Percentiles rank a stretch among this genome's conserved stretches.
phyloP scores from a whole-genome alignment of 2,113 vertebrate species.

The Axis porcinus region DNA sequence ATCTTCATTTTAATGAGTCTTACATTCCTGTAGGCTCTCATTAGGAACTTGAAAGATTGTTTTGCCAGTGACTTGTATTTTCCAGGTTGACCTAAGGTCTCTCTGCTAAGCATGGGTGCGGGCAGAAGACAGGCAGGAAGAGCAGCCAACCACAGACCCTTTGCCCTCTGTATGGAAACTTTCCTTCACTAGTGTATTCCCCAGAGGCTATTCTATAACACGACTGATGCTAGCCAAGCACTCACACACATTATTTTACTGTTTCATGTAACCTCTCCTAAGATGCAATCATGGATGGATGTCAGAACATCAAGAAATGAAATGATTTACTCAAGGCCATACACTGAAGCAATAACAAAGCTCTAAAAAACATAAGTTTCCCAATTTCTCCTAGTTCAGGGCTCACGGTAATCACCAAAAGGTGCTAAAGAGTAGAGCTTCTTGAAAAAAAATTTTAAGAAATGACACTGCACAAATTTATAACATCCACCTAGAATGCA shows the following conservation, averaged over 20 bases:
- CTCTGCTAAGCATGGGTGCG: not conserved
- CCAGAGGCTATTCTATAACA: not conserved
- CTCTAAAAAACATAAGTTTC: not conserved
- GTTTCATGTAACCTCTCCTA: not conserved
- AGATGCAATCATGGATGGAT: not conserved
- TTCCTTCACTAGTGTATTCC: not conserved
- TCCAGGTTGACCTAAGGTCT: not conserved
- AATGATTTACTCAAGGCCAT: not conserved
- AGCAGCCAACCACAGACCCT: not conserved
- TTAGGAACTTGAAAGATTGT: not conserved
- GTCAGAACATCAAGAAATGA: slow-evolving; percentile 33
- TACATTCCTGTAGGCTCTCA: not conserved
- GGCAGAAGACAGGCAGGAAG: not conserved
- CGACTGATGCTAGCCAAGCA: not conserved
- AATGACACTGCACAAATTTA: not conserved
- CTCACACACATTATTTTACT: not conserved
- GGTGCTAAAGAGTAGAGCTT: not conserved
- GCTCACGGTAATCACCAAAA: not conserved
- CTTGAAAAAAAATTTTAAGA: not conserved
- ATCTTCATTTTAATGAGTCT: slow-evolving; percentile 30
- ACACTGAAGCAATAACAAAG: not conserved
- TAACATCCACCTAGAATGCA: not conserved
- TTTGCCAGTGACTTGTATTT: not conserved
- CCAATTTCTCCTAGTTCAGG: not conserved
- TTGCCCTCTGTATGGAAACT: not conserved